Conservation (phyloP, 2,797 vertebrate genomes). For the Chanos chanos region DNA sequence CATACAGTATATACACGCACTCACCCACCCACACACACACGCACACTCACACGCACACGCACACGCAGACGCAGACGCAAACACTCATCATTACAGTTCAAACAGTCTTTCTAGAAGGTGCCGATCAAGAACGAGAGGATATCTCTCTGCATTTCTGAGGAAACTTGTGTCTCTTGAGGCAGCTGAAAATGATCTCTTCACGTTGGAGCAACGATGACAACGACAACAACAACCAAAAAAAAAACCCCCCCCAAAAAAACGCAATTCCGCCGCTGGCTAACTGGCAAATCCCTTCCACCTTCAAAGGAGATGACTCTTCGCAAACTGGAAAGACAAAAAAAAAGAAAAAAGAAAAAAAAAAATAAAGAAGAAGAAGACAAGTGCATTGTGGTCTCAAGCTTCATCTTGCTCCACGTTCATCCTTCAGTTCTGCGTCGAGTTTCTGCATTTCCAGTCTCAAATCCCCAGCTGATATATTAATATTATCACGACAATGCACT, state of each 20-base stretch:
- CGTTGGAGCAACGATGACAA: not conserved
- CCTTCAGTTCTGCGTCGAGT: not conserved
- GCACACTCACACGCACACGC: not conserved
- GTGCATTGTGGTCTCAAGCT: too few species aligned
- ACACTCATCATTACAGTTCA: not conserved
- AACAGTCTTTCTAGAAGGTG: conserved; percentile 21
- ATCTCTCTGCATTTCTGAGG: not conserved
- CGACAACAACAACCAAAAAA: not conserved
- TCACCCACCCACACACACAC: too few species aligned
- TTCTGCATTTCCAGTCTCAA: not conserved
- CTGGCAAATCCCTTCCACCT: too few species aligned
- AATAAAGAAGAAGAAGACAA: too few species aligned
- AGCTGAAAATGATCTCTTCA: not conserved
- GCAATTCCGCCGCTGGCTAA: too few species aligned
- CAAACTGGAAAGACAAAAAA: too few species aligned
- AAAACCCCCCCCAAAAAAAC: not conserved
- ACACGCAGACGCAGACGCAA: conserved; percentile 8
- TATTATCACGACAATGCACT: too few species aligned
- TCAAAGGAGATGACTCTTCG: too few species aligned
- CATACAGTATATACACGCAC: conserved; percentile 3
- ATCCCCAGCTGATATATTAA: too few species aligned
- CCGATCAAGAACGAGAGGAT: conserved; percentile 3
- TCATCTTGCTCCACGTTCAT: too few species aligned
- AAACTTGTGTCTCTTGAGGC: not conserved
- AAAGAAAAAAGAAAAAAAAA: too few species aligned